A percentile compares a stretch with the other conserved stretches of the same genome.
phyloP scores from a whole-genome alignment of 2,888 invertebrate genomes.

The Heliconius aoede region DNA sequence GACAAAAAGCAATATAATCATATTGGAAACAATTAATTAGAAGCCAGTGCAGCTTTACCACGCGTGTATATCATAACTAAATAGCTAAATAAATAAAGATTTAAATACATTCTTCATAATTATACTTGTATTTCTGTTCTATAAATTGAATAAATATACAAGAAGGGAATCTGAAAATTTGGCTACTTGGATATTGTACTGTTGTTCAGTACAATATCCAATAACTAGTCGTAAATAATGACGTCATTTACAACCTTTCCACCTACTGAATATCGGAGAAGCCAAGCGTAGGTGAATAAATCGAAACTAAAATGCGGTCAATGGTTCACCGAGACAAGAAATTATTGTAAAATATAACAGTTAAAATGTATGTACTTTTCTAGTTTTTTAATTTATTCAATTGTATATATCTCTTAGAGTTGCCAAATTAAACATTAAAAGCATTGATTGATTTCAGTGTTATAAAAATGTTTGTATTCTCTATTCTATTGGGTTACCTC shows the following conservation, averaged over 20 bases:
- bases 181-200: too few relatives aligned
- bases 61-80: neutral
- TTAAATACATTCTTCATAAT: too few relatives aligned
- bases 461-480: neutral
- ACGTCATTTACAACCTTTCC: slow-evolving; percentile 75
- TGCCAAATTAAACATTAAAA: neutral
- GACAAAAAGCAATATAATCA: too few relatives aligned
- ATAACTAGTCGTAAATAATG: slow-evolving; percentile 48
- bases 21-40: too few relatives aligned
- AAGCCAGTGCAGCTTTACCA: too few relatives aligned
- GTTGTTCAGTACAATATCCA: slow-evolving; percentile 7
- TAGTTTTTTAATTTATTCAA: neutral
- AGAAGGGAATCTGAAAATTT: slow-evolving; percentile 1
- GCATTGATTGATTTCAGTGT: neutral
- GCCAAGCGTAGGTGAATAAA: slow-evolving; percentile 59
- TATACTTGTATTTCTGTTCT: neutral
- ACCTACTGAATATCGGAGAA: slow-evolving; percentile 59
- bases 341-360: slow-evolving; percentile 33
- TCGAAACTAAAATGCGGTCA: slow-evolving; percentile 65
- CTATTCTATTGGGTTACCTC: slow-evolving; percentile 83
- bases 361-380: slow-evolving; percentile 18
- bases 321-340: slow-evolving; percentile 53
- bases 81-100: too few relatives aligned
- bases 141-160: neutral
- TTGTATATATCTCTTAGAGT: neutral